Conservation (phyloP, 2,113 vertebrate genomes). For the Tetraodon nigroviridis region DNA sequence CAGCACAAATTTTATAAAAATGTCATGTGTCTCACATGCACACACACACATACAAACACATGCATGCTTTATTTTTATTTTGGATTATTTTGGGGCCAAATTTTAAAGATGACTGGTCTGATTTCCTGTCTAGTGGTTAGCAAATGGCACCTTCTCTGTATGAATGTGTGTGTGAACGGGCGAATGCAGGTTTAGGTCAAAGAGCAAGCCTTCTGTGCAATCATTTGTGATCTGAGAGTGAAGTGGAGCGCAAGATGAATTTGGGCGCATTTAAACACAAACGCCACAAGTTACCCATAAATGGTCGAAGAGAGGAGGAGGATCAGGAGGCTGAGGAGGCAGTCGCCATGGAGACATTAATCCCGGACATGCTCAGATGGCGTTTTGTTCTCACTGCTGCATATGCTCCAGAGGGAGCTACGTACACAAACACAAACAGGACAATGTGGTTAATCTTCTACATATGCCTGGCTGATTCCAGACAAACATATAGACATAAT, state of each 20-base stretch:
- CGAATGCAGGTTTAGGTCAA: too few relatives aligned
- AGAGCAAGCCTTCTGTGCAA: too few relatives aligned
- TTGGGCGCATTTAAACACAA: slow-evolving; percentile 35
- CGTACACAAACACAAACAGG: slow-evolving; percentile 37
- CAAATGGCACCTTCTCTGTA: too few relatives aligned
- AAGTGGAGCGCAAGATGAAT: slow-evolving; percentile 51
- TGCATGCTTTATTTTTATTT: neutral
- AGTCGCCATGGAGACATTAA: slow-evolving; percentile 64
- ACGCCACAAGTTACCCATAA: slow-evolving; percentile 48
- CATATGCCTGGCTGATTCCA: slow-evolving; percentile 44
- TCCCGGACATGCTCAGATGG: slow-evolving; percentile 49
- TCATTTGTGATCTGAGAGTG: slow-evolving; percentile 1
- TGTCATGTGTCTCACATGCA: neutral
- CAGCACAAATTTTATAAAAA: slow-evolving; percentile 2
- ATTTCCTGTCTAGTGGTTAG: too few relatives aligned
- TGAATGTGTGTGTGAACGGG: too few relatives aligned
- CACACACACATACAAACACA: neutral
- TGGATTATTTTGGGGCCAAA: too few relatives aligned
- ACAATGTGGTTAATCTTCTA: slow-evolving; percentile 52
- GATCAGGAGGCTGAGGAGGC: slow-evolving; percentile 42
- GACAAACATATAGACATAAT: slow-evolving; percentile 28
- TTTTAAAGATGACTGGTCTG: too few relatives aligned
- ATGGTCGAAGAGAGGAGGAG: slow-evolving; percentile 12
- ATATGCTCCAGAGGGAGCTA: slow-evolving; percentile 27
- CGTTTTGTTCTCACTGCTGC: slow-evolving; percentile 40